These are phyloP conservation scores for Tychaedon coryphoeus DNA, from an alignment of 2,113 vertebrate genomes.

Conservation along the genomic window DNA sequence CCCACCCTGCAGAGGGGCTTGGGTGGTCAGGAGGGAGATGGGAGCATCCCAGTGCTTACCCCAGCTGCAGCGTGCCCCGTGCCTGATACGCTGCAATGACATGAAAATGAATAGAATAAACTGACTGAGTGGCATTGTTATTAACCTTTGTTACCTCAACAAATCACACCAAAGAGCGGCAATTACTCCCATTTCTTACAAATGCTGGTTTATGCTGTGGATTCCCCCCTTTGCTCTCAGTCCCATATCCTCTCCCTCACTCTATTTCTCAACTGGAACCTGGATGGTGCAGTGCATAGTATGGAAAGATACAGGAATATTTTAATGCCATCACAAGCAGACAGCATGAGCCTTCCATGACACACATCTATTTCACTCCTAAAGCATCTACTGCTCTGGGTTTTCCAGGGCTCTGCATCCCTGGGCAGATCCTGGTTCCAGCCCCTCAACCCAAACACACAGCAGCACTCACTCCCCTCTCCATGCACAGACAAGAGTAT, in stretches of 20 bases:
- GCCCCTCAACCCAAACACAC: not conserved
- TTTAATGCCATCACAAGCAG: not conserved
- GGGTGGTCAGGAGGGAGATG: not conserved
- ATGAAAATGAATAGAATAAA: constrained; percentile 85
- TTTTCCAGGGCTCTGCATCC: not conserved
- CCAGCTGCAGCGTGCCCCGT: constrained; percentile 49
- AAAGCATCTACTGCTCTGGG: not conserved
- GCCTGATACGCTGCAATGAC: constrained; percentile 74
- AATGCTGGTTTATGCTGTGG: constrained; percentile 20
- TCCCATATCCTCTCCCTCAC: not conserved
- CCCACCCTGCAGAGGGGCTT: not conserved
- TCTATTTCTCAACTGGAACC: not conserved
- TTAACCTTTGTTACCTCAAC: constrained; percentile 87
- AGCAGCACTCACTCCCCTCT: not conserved
- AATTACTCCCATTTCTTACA: constrained; percentile 79
- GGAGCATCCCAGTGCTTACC: not conserved
- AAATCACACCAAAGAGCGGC: constrained; percentile 83
- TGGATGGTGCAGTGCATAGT: not conserved
- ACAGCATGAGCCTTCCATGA: not conserved
- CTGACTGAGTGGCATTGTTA: constrained; percentile 79
- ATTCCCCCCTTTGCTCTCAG: not conserved
- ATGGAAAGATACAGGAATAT: not conserved
- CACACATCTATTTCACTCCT: not conserved
- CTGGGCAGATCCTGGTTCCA: not conserved
- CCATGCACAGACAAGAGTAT: accelerated